These are phyloP conservation scores for Oreochromis niloticus DNA, from an alignment of 2,113 vertebrate genomes.

Conservation along the genomic window DNA sequence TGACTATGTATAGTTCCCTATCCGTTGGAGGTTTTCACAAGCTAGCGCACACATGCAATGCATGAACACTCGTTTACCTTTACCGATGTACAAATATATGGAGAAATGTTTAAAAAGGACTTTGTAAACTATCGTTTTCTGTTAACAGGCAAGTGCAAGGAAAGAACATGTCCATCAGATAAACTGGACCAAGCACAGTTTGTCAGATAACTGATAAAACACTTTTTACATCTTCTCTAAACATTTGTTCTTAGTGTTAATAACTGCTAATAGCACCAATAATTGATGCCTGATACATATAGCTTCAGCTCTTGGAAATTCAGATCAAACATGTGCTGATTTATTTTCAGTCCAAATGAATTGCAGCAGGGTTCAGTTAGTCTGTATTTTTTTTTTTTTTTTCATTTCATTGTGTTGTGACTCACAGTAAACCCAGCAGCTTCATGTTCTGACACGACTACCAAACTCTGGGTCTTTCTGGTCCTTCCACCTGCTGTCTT, in stretches of 20 bases:
- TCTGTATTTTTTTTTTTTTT: neutral
- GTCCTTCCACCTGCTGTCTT: slow-evolving; percentile 47
- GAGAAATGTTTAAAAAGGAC: neutral
- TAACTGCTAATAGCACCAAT: neutral
- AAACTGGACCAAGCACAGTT: neutral
- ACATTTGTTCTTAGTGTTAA: neutral
- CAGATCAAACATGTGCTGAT: neutral
- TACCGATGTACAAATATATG: neutral
- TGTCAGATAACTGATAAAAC: neutral
- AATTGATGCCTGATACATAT: neutral
- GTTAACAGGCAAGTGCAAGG: neutral
- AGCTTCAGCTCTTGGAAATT: neutral
- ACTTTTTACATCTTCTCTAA: neutral
- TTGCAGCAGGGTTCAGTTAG: neutral
- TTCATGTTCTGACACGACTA: slow-evolving; percentile 39
- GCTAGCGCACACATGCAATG: neutral
- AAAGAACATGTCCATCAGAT: neutral
- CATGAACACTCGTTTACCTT: neutral
- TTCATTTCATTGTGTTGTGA: neutral
- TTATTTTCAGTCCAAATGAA: neutral
- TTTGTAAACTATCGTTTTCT: neutral
- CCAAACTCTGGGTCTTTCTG: slow-evolving; percentile 22
- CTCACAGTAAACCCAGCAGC: neutral
- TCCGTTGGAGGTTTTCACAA: neutral
- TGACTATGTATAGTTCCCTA: slow-evolving; percentile 42